These are phyloP conservation scores for Pogonognathellus flavescens DNA, from an alignment of 1,140 invertebrate species.

Conservation along the genomic window DNA sequence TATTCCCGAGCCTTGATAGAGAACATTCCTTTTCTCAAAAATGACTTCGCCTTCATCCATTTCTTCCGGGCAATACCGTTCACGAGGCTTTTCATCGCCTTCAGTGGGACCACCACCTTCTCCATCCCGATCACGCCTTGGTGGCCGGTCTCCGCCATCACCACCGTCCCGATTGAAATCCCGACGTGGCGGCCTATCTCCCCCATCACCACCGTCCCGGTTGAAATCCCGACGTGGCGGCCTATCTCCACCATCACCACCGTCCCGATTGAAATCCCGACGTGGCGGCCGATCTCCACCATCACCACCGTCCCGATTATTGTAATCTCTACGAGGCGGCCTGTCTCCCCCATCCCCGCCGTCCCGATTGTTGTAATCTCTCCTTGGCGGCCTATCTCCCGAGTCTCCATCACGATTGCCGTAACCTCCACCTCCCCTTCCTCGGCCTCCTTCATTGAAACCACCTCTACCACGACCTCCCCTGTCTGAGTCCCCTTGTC, in stretches of 20 bases:
- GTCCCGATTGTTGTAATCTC: background rate
- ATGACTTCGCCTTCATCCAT: conserved; percentile 71
- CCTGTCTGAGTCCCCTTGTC: background rate
- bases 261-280: background rate
- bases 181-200: conserved; percentile 17
- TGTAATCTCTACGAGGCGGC: background rate
- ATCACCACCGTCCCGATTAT: background rate
- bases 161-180: conserved; percentile 57
- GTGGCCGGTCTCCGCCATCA: conserved; percentile 61
- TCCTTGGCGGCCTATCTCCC: no score
- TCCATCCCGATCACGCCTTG: conserved; percentile 49
- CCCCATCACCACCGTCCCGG: conserved; percentile 66
- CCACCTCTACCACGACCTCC: background rate
- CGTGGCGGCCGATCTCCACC: background rate
- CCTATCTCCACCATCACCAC: conserved; percentile 34
- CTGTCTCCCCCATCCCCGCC: background rate
- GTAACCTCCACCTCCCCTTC: background rate
- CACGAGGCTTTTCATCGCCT: conserved; percentile 70
- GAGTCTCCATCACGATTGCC: background rate
- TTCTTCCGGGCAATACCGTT: conserved; percentile 87
- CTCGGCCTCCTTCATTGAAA: background rate
- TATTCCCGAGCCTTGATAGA: conserved; percentile 82
- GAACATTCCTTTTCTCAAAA: conserved; percentile 79
- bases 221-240: conserved; percentile 65
- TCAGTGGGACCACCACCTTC: conserved; percentile 57